Evolutionary conservation across 2,888 invertebrate genomes (phyloP), one percentile per base, ranked within the genome.

Genomic region (Lymantria monacha): DNA sequence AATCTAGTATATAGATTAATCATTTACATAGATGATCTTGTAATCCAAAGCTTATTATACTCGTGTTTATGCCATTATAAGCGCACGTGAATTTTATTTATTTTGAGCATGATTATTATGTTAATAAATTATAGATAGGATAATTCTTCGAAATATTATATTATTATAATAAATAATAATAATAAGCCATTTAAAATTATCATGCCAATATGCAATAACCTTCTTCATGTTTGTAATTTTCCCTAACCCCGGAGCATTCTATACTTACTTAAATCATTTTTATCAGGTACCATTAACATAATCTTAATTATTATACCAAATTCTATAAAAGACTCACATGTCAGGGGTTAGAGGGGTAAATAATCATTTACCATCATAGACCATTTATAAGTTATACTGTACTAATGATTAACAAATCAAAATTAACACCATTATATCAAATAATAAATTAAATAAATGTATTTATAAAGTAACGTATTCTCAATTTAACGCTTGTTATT

Each of bases 1-100:
- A 83, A 72, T 71, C 79, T 79, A 81, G 73, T 69, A 56, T 10
- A 33, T 73, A 74, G 72, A 73, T 79, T 54, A 62, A 72, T 61
- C 57, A 69, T 75, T 74, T 69, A 67, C 61, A 61, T 65, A 72
- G 63, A 38, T 38, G n/a, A 12, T 38, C 38, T 12, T 66, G 57
- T 66, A 57, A 57, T 60, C 54, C 58, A 54, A 55, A 57, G 54
- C 46, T n/a, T 60, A 57, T 59, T 59, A 55, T 58, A 55, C 49
- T 56, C 53, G 50, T 45, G 55, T 55, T 56, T 53, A 44, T 44
- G 45, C 46, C 50, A 59, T 54, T 54, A 42, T 51, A 54, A 46
- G 48, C 52, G 61, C 41, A 51, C 44, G 43, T 42, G 15, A 13
- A 15, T 22, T 12, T 46, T 30, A 40, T 53, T 38, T 43, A 42